Conservation (phyloP, 2,797 vertebrate species). For the Neoniphon sammara region DNA sequence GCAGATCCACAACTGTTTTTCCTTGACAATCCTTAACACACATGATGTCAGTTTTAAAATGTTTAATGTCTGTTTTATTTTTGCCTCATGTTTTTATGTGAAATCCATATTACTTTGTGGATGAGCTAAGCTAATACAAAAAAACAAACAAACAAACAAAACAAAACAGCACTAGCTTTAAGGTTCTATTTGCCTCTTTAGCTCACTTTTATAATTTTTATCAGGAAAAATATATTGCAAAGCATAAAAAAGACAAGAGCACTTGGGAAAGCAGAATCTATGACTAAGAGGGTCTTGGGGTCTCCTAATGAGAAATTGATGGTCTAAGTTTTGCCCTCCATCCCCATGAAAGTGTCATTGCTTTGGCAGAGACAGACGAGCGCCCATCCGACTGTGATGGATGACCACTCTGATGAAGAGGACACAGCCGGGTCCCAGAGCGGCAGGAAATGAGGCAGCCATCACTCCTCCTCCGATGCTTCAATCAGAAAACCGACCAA, state of each 20-base stretch:
- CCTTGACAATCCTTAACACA: background rate
- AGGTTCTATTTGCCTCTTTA: background rate
- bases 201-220: background rate
- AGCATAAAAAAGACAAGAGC: background rate
- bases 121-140: too few species aligned
- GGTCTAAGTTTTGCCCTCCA: slow-evolving; percentile 26
- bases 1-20: background rate
- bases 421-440: slow-evolving; percentile 35
- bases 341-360: slow-evolving; percentile 22
- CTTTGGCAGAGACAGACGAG: slow-evolving; percentile 43
- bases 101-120: slow-evolving; percentile 1
- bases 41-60: background rate
- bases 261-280: slow-evolving; percentile 26
- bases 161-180: background rate
- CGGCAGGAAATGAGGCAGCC: slow-evolving; percentile 55
- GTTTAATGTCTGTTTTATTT: too few species aligned
- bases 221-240: too few species aligned
- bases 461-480: slow-evolving; percentile 48
- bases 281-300: slow-evolving; percentile 18
- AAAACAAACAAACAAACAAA: too few species aligned
- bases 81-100: background rate
- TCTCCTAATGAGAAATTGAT: slow-evolving; percentile 45
- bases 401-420: slow-evolving; percentile 47
- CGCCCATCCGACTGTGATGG: slow-evolving; percentile 30
- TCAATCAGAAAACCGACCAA: slow-evolving; percentile 49